Evolutionary conservation across 1,140 invertebrate species (phyloP), one percentile per base, ranked within the genome.

Genomic region (Drosophila saltans): DNA sequence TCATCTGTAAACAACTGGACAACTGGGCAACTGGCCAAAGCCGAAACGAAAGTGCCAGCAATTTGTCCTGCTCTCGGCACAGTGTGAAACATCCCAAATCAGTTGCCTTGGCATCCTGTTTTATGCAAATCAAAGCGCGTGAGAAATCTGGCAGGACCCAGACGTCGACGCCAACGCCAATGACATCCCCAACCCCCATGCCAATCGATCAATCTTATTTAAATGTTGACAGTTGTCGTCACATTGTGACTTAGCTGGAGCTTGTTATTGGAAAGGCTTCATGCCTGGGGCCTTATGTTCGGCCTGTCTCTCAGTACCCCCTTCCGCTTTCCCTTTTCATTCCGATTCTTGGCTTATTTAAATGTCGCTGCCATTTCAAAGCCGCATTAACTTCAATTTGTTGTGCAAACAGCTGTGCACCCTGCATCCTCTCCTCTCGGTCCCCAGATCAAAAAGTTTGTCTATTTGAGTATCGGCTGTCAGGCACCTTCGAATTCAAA

Each of bases 201-300:
- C 77, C 84, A 80, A 90, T 90, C 86, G 78, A 90, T 90, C 86
- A 90, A 90, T 86, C 80, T 83, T 81, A 76, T 90, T 90, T 90
- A 90, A 90, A 90, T 90, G 82, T 71, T 84, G 84, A 89, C 84
- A 89, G 84, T 89, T 89, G 80, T 89, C 80, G 75, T 84, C 84
- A 69, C 78, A 75, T 67, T 78, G 84, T 78, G 69, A 78, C 78
- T 74, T 66, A 69, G 63, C 75, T 79, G 78, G 33, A 67, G 61
- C 72, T 79, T 59, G 76, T 64, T 71, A 71, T 64, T 77, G 79
- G 66, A 82, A 88, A 88, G 82, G 81, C 75, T 78, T 78, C 61
- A 40, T 69, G 39, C 36, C 21, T 52, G 36, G 33, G 33, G 33
- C 33, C 6, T 36, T 36, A 36, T 36, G 33, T 36, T 36, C 6